phyloP scores from a whole-genome alignment of 2,113 vertebrate species.

The Onychostoma macrolepis region DNA sequence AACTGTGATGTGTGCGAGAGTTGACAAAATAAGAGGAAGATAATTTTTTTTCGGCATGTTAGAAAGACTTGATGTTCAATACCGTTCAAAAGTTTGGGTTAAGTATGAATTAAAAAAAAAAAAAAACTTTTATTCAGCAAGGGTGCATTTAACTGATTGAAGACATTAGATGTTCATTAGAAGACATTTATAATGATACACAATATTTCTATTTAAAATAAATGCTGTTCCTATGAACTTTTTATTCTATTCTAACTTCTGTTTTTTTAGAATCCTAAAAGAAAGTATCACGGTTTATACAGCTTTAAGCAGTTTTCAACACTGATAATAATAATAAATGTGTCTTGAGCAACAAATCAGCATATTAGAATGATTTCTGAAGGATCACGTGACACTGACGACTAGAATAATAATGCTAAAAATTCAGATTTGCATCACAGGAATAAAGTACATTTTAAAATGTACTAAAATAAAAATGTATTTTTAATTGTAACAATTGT shows the following conservation, averaged over 20 bases:
- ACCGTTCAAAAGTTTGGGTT: background rate
- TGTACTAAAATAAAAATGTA: background rate
- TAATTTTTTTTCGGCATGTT: background rate
- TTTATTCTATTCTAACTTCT: background rate
- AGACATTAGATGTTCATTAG: background rate
- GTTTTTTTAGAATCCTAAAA: background rate
- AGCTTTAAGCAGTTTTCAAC: background rate
- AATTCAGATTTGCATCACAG: background rate
- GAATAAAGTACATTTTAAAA: background rate
- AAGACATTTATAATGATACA: background rate
- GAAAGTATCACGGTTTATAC: background rate
- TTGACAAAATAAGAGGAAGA: slow-evolving; percentile 23
- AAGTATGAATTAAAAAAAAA: background rate
- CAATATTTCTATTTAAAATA: background rate
- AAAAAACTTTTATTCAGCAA: background rate
- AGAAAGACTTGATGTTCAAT: background rate
- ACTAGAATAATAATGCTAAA: background rate
- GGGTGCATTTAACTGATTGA: background rate
- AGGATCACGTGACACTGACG: background rate
- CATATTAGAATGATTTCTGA: background rate
- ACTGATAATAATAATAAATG: background rate
- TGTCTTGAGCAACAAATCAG: background rate
- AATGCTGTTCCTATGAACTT: slow-evolving; percentile 3
- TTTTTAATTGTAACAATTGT: background rate
- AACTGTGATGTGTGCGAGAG: slow-evolving; percentile 17